Evolutionary conservation across 37 sponge, comb jelly and placozoan genomes (phyloP), one percentile per base, ranked within the genome.

Genomic region (Crambe crambe): DNA sequence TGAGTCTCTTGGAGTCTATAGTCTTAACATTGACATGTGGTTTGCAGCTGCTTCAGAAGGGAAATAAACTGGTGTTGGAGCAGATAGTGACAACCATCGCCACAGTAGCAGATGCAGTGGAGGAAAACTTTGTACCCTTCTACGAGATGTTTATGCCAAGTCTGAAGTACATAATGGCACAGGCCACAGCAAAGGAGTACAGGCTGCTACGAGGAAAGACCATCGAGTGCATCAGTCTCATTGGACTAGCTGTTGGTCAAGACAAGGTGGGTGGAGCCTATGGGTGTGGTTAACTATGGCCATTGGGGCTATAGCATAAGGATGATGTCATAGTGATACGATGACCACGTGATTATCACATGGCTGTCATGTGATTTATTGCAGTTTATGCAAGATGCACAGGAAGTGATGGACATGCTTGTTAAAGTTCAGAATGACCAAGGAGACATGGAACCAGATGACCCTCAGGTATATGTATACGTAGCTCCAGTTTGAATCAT

Each of bases 211-310:
- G 97, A 69, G 99, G 99, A 23, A 96, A 95, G 88, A 92, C 97
- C 5, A 96, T 99, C 36, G 99, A 99, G 73, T 96, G 99, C 70
- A 94, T 99, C 75, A 94, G 93, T 29, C 80, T 96, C 26, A 94
- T 96, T 68, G 99, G 99, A 10, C 86, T 96, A 37, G 99, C 97
- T n/a, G 99, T 96, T 36, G 99, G 99, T 20, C 93, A 89, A 44
- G 97, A 98, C 36, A 96, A 85, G 93, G 95, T 91, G 37, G n/a
- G 70, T 22, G 15, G 59, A 26, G 34, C 1, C 2, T 66, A 37
- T 5, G 17, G 23, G 17, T 18, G 63, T 62, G 17, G 63, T 18
- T 25, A 62, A 25, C 63, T 62, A 25, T 62, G 63, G 6, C n/a
- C 22, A 26, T 62, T 6, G n/a, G 12, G 68, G 21, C 8, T 35